Base-by-base conservation (phyloP, 1,140 invertebrate genomes). In the Neodiprion pinetum region DNA sequence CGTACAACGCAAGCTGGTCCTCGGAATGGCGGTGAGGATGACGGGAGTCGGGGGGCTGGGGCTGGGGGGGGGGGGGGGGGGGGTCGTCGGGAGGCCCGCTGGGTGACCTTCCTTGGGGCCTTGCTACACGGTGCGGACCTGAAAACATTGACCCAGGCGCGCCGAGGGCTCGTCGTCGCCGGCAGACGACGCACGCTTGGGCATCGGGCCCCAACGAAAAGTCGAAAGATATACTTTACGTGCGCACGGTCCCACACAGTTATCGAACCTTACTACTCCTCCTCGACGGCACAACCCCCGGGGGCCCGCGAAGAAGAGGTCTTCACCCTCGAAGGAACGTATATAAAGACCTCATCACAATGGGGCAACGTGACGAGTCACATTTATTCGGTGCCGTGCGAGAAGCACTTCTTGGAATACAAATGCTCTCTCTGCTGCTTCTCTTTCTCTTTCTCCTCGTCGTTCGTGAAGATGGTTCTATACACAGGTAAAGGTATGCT, bases 51-150 rank as follows among this genome's bases (percentile, higher is more conserved):
- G n/a, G n/a, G n/a, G n/a, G n/a, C n/a, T n/a, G n/a, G 28, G 28
- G 28, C 2, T 4, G 28, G 28, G 53, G 9, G 53, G 53, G 53
- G n/a, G 11, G 53, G 11, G 53, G 53, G 53, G n/a, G 11, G 40
- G 4, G 7, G 23, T 21, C 40, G 11, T 28, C 11, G 4, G 1
- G 12, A 47, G 48, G 40, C 77, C 75, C 79, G 80, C 81, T 74
- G 76, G 75, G 76, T 81, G 84, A 84, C 84, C 84, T 85, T 84
- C 84, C 81, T 84, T 78, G 77, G 82, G 82, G 81, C 82, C 83
- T 85, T 85, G 84, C 79, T 81, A 81, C 79, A 80, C 79, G 74
- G 80, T 79, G 74, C 80, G 74, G 76, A 81, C 80, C 78, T 84
- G 80, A 84, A 81, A 83, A 82, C 82, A 83, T 82, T 78, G 78